Evolutionary conservation across 2,113 vertebrate genomes (phyloP).

Genomic region (Sander lucioperca): DNA sequence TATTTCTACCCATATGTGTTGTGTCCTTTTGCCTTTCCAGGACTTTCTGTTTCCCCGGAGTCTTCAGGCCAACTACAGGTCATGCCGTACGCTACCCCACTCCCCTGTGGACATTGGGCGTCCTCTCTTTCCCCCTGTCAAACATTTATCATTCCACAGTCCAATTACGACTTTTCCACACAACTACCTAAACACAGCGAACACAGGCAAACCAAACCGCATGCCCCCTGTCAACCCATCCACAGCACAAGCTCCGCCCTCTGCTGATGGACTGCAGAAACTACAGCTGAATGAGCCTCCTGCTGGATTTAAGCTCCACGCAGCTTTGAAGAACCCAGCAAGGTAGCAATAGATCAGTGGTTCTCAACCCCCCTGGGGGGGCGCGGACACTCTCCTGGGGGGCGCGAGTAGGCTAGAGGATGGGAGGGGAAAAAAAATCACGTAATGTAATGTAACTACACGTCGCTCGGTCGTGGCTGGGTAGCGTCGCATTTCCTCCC

Average conservation of each 20-base stretch:
- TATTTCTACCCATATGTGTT: not conserved
- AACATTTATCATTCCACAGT: conserved; percentile 69
- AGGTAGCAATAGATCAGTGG: conserved; percentile 55
- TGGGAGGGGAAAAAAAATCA: too few species aligned
- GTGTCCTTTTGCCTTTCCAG: conserved; percentile 45
- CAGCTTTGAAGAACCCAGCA: conserved; percentile 31
- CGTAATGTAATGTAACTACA: too few species aligned
- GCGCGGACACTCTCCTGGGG: too few species aligned
- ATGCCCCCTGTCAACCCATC: conserved; percentile 48
- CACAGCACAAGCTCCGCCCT: conserved; percentile 57
- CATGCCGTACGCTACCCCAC: conserved; percentile 9
- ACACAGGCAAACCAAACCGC: conserved; percentile 19
- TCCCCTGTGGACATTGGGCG: conserved; percentile 31
- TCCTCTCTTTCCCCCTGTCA: conserved; percentile 76
- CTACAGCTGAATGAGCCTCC: conserved; percentile 44
- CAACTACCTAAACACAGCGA: conserved; percentile 20
- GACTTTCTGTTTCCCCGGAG: conserved; percentile 82
- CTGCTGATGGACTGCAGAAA: conserved; percentile 65
- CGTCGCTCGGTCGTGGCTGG: too few species aligned
- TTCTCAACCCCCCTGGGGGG: too few species aligned
- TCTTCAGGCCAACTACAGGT: conserved; percentile 54
- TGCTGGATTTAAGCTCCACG: conserved; percentile 9
- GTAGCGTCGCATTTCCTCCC: too few species aligned
- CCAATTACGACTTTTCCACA: conserved; percentile 52
- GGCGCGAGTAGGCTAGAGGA: too few species aligned